A percentile compares a stretch with the other conserved stretches of the same genome.
Conservation (phyloP, 2,797 vertebrate genomes). For the Octomys mimax region DNA sequence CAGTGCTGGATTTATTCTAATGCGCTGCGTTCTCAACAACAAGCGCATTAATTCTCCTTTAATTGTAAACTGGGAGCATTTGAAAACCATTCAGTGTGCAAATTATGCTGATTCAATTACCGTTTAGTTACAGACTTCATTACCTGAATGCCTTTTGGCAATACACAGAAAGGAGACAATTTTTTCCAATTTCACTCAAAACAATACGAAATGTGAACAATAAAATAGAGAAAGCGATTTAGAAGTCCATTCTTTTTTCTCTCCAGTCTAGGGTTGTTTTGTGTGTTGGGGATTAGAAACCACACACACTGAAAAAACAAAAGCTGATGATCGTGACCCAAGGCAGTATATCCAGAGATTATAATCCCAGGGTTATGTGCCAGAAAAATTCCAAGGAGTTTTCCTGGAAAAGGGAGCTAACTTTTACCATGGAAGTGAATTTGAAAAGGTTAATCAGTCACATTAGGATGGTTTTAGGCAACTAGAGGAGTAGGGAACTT, state of each 20-base stretch:
- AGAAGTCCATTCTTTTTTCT: conserved; percentile 74
- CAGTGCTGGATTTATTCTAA: conserved; percentile 91
- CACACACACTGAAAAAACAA: conserved; percentile 69
- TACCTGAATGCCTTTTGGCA: conserved; percentile 89
- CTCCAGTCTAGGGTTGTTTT: conserved; percentile 74
- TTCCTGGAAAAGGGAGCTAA: conserved; percentile 52
- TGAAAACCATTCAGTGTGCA: conserved; percentile 92
- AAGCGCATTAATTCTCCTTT: conserved; percentile 92
- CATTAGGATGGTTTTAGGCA: conserved; percentile 47
- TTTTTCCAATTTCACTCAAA: conserved; percentile 86
- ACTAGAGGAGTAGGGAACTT: conserved; percentile 34
- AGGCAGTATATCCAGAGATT: conserved; percentile 63
- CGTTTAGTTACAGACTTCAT: conserved; percentile 93
- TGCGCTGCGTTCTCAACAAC: conserved; percentile 89
- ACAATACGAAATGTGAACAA: conserved; percentile 82
- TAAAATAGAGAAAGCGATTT: conserved; percentile 75
- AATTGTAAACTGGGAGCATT: conserved; percentile 93
- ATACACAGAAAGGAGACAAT: conserved; percentile 81
- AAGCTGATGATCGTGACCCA: conserved; percentile 60
- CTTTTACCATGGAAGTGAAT: conserved; percentile 60
- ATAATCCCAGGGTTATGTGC: conserved; percentile 42
- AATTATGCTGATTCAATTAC: conserved; percentile 94
- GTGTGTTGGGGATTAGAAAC: conserved; percentile 73
- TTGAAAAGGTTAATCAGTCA: conserved; percentile 42
- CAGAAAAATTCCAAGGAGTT: conserved; percentile 48